Evolutionary conservation across 92 coral and sea anemone species (phyloP), one percentile per base, ranked within the genome.

Genomic region (Plumapathes pennacea): DNA sequence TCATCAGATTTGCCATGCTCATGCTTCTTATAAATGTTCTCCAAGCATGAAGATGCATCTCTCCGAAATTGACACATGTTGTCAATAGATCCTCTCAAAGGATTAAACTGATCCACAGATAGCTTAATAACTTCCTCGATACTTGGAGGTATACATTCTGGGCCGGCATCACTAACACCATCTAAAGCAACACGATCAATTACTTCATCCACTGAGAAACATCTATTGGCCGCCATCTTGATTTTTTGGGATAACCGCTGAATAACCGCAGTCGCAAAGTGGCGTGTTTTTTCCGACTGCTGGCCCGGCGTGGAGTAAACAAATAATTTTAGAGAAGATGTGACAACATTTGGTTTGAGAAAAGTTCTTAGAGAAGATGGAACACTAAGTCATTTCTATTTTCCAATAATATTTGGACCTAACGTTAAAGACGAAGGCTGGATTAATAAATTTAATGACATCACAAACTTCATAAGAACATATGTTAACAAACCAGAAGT

Each of bases 221-320:
- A 19, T 52, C 34, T 42, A 31, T 37, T 36, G 5, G 13, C 41
- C 14, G 64, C 36, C 50, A 49, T 49, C 50, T 23, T 57, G 1
- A 38, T 57, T 43, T 57, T 57, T 21, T 28, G 46, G 46, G 20
- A 41, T 14, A 41, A 52, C 41, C 59, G 41, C 59, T 52, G 59
- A 29, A 23, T 1, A 28, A 28, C 10, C 59, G 41, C 59, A 42
- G 59, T 52, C 32, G 38, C 41, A 31, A 52, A 52, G 36, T 52
- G 59, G 36, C 36, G 25, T 31, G 25, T 32, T 52, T 52, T 52
- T 52, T 25, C 2, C 1, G 21, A 52, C 59, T 31, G 59, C 59
- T 52, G 59, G 36, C 59, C 41, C 59, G 25, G 59, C 40, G 59
- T 52, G 53, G n/a, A n/a, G n/a, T n/a, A n/a, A n/a, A n/a, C n/a